A percentile compares a stretch with the other conserved stretches of the same genome.
phyloP scores from a whole-genome alignment of 2,888 invertebrate genomes.

The Heliconius aoede region DNA sequence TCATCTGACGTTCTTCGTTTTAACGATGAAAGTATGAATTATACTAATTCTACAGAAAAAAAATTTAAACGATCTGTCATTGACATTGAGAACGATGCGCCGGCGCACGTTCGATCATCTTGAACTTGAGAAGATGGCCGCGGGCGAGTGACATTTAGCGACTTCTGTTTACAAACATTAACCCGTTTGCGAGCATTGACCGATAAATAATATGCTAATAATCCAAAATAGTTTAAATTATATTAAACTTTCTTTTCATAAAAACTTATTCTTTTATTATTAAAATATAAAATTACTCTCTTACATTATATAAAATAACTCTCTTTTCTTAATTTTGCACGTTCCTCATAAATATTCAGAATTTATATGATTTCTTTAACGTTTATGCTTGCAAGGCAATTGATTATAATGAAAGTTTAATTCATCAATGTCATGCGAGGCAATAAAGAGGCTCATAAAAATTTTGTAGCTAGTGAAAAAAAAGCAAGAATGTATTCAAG shows the following conservation, averaged over 20 bases:
- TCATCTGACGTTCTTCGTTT: neutral
- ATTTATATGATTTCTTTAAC: slow-evolving; percentile 8
- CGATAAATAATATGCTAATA: slow-evolving; percentile 12
- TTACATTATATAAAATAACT: neutral
- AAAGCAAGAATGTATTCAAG: slow-evolving; percentile 45
- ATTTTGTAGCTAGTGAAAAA: slow-evolving; percentile 43
- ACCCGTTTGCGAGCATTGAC: slow-evolving; percentile 26
- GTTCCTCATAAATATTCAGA: neutral
- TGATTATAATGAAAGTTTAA: slow-evolving; percentile 40
- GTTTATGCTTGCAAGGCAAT: slow-evolving; percentile 10
- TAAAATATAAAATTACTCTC: too few species aligned
- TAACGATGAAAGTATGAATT: slow-evolving; percentile 27
- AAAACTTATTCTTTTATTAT: too few species aligned
- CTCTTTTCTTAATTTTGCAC: neutral
- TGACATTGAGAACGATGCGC: slow-evolving; percentile 70
- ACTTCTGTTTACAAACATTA: slow-evolving; percentile 48
- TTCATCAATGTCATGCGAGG: slow-evolving; percentile 46
- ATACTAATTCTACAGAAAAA: slow-evolving; percentile 57
- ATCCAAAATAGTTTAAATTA: neutral
- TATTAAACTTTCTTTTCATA: neutral
- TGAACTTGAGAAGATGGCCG: slow-evolving; percentile 72
- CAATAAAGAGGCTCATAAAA: slow-evolving; percentile 43
- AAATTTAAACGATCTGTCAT: slow-evolving; percentile 71
- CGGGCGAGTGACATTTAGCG: slow-evolving; percentile 60
- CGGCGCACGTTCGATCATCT: slow-evolving; percentile 63